These are phyloP conservation scores for Atrina japonica DNA, from an alignment of 2,888 invertebrate genomes.

Conservation along the genomic window DNA sequence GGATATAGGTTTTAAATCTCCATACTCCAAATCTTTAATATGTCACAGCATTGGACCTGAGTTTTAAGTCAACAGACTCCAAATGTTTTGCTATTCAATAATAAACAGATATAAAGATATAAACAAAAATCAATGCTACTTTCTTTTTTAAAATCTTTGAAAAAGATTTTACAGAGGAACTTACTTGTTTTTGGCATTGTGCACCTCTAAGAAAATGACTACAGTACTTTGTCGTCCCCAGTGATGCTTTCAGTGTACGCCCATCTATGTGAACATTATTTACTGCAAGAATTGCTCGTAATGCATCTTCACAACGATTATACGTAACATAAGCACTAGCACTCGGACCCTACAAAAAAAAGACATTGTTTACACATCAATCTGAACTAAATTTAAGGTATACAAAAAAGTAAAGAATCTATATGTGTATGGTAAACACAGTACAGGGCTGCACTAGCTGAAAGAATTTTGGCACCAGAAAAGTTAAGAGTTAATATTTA, in stretches of 20 bases:
- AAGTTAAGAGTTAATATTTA: background rate
- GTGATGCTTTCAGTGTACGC: slow-evolving; percentile 96
- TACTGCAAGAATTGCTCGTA: slow-evolving; percentile 97
- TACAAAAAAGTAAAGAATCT: no score
- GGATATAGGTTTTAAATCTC: no score
- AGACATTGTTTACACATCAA: background rate
- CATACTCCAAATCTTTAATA: no score
- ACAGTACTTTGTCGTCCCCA: slow-evolving; percentile 99
- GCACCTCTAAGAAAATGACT: slow-evolving; percentile 99
- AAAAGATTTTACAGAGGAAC: slow-evolving; percentile 44
- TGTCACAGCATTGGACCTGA: no score
- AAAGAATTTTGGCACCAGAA: background rate
- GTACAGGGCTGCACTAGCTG: no score
- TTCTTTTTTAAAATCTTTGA: no score
- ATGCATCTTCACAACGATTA: slow-evolving; percentile 91
- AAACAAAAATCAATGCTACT: no score
- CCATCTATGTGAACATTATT: slow-evolving; percentile 98
- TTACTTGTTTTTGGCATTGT: slow-evolving; percentile 93
- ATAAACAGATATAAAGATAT: no score
- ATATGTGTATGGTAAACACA: no score
- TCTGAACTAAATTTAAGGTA: no score
- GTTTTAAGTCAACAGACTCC: no score
- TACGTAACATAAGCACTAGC: slow-evolving; percentile 98
- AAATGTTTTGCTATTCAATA: no score
- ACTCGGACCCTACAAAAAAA: slow-evolving; percentile 78